Evolutionary conservation across 2,797 vertebrate species (phyloP).

Genomic region (Anolis apletophallus): DNA sequence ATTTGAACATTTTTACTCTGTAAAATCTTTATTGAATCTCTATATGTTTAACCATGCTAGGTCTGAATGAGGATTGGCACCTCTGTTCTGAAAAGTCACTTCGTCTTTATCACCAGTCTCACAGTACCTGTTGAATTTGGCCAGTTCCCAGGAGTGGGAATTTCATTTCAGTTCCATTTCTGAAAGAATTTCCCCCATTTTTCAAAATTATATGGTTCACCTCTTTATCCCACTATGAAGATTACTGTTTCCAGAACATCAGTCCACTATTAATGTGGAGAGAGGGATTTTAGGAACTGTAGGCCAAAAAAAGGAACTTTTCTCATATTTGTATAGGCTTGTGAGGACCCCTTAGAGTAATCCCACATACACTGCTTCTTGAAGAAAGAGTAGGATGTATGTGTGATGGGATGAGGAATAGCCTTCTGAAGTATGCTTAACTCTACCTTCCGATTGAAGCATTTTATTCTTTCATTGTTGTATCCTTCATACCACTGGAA

Average conservation of each 20-base stretch:
- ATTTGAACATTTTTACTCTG: background rate
- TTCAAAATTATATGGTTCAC: background rate
- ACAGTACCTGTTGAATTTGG: background rate
- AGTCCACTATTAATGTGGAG: too few relatives aligned
- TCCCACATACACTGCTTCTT: background rate
- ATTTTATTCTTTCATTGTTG: constrained; percentile 17
- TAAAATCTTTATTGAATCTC: background rate
- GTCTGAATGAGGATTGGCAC: background rate
- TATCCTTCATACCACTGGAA: background rate
- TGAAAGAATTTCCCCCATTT: background rate
- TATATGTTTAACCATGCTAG: background rate
- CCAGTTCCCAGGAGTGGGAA: background rate
- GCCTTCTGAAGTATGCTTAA: background rate
- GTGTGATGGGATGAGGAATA: background rate
- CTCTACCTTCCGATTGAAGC: background rate
- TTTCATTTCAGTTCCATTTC: background rate
- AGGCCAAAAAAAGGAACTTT: too few relatives aligned
- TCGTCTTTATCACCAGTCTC: background rate
- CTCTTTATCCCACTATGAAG: background rate
- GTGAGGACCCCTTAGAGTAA: background rate
- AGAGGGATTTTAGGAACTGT: too few relatives aligned
- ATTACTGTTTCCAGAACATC: background rate
- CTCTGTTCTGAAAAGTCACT: background rate
- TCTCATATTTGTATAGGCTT: too few relatives aligned
- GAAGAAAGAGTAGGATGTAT: background rate